Percentiles rank a stretch among this genome's conserved stretches.
Evolutionary conservation across 2,113 vertebrate genomes (phyloP).

Genomic region (Pholis gunnellus): DNA sequence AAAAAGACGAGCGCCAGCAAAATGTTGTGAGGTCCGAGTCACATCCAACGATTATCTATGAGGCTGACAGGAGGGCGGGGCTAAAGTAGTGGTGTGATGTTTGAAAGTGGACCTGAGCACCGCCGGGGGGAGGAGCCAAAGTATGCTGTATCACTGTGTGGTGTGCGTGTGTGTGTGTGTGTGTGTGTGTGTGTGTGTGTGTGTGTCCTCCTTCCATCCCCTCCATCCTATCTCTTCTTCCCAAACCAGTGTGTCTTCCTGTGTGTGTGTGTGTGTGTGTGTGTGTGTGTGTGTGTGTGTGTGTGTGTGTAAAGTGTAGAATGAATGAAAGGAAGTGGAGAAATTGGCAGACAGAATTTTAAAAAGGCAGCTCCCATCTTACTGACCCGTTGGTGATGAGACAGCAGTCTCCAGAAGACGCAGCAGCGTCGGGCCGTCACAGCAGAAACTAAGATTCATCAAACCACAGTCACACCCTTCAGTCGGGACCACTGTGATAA

Average conservation of each 20-base stretch:
- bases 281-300: neutral
- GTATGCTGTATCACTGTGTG: slow-evolving; percentile 32
- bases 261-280: neutral
- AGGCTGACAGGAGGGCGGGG: slow-evolving; percentile 66
- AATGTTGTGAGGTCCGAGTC: slow-evolving; percentile 13
- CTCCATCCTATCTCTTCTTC: slow-evolving; percentile 3
- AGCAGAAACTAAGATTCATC: neutral
- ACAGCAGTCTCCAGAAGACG: neutral
- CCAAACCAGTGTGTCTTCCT: neutral
- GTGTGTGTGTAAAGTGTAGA: neutral
- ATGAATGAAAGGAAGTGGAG: neutral
- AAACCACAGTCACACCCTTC: neutral
- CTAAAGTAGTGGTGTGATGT: slow-evolving; percentile 83
- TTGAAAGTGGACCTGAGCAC: slow-evolving; percentile 54
- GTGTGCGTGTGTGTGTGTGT: slow-evolving; percentile 20
- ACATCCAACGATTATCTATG: slow-evolving; percentile 53
- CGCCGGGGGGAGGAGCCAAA: slow-evolving; percentile 69
- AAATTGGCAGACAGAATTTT: neutral
- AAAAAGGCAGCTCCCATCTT: neutral
- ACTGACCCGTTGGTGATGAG: neutral
- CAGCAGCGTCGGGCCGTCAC: neutral
- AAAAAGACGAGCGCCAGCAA: slow-evolving; percentile 5
- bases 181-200: slow-evolving; percentile 29
- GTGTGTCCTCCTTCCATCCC: slow-evolving; percentile 3
- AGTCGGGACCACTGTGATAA: no score